Base-by-base conservation (phyloP, 2,113 vertebrate genomes). In the Gasterosteus nipponicus region DNA sequence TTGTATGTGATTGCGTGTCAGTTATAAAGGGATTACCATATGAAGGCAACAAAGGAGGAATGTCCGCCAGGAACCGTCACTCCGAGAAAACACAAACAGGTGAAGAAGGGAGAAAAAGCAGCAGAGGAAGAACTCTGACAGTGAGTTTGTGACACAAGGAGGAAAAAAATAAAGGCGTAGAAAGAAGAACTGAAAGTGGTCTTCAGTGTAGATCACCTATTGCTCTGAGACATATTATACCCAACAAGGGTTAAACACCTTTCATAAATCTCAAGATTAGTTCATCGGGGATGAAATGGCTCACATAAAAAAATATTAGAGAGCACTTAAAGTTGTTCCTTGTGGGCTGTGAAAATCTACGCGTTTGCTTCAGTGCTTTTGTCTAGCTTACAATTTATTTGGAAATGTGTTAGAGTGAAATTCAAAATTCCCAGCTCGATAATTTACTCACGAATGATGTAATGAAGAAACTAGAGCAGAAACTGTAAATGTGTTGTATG, bases 1-100 rank as follows among this genome's bases (percentile, higher is more conserved):
- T n/a, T 69, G 61, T 60, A 60, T 29, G 51, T 76, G 85, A 79
- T 57, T 77, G 71, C 86, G 82, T 79, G 76, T 80, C 65, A 0
- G n/a, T 68, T 81, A 59, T 77, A 77, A 77, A 75, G 73, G 69
- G 60, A 86, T 88, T 86, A 79, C 76, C 81, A 88, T 84, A 83
- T 80, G 76, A 83, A 86, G 78, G 71, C 69, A n/a, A 67, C 26
- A 59, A 82, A 77, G 79, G 77, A 77, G 80, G 75, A 78, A 81
- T 69, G 78, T 81, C 63, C 80, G 70, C 69, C 63, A 72, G 84
- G 81, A 82, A 80, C 62, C 80, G 74, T 79, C 84, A 68, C 53
- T 51, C n/a, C 60, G 29, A 71, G 14, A 73, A 53, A 81, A 78
- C 74, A 80, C 49, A 73, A 53, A 57, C 42, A 35, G 81, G 67